These are phyloP conservation scores for Nymphalis polychloros DNA, from an alignment of 2,888 invertebrate genomes.

Conservation along the genomic window DNA sequence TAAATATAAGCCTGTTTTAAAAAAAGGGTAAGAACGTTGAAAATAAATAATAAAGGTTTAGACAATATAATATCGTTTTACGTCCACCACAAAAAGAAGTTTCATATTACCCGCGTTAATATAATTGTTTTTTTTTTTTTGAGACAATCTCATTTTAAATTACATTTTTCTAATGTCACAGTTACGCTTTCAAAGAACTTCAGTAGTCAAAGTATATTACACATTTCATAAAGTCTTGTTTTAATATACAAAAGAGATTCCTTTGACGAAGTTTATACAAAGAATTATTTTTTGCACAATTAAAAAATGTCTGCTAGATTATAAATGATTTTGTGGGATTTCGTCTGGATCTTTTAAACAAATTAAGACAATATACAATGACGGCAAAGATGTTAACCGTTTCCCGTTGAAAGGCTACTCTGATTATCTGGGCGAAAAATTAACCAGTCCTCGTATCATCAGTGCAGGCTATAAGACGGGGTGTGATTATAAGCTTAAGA, in stretches of 20 bases:
- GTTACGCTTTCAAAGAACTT: background rate
- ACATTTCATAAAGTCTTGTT: constrained; percentile 10
- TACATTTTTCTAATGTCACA: background rate
- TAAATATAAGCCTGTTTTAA: too few relatives aligned
- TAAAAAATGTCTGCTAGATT: background rate
- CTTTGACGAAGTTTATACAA: constrained; percentile 5
- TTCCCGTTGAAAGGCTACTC: too few relatives aligned
- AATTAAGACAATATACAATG: too few relatives aligned
- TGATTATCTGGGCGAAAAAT: too few relatives aligned
- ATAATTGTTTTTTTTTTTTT: background rate
- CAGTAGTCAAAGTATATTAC: background rate
- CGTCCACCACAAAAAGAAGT: background rate
- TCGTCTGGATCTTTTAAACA: too few relatives aligned
- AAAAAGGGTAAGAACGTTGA: too few relatives aligned
- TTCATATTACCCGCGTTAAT: background rate
- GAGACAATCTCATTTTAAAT: background rate
- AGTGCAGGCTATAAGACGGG: too few relatives aligned
- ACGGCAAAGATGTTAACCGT: too few relatives aligned
- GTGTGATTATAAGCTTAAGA: too few relatives aligned
- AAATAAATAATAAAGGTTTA: too few relatives aligned
- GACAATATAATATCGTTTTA: too few relatives aligned
- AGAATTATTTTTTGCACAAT: constrained; percentile 12
- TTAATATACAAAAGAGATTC: constrained; percentile 11
- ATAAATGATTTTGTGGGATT: background rate
- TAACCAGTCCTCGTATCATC: too few relatives aligned